These are phyloP conservation scores for Noctua comes DNA, from an alignment of 2,888 invertebrate genomes.

Conservation along the genomic window DNA sequence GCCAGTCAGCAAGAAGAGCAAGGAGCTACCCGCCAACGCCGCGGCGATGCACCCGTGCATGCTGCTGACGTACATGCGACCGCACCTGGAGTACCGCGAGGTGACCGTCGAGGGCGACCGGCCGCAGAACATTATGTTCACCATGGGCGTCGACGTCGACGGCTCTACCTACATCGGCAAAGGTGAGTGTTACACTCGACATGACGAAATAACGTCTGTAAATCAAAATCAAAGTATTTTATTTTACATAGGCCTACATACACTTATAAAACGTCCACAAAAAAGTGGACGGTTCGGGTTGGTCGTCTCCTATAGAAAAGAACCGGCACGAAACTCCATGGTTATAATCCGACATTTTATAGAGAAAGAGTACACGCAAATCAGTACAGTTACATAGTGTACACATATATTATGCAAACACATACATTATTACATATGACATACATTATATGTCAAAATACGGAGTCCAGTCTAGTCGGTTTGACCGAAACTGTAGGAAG, in stretches of 20 bases:
- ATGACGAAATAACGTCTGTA: neutral
- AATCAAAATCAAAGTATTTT: too few relatives aligned
- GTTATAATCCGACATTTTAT: neutral
- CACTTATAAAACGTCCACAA: too few relatives aligned
- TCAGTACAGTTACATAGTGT: neutral
- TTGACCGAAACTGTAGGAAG: too few relatives aligned
- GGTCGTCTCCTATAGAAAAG: too few relatives aligned
- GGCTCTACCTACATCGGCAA: slow-evolving; percentile 92
- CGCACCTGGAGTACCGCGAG: slow-evolving; percentile 88
- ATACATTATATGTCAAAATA: too few relatives aligned
- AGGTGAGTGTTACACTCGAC: slow-evolving; percentile 59
- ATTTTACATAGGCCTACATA: too few relatives aligned
- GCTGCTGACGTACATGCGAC: slow-evolving; percentile 94
- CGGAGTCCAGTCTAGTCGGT: too few relatives aligned
- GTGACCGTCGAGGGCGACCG: slow-evolving; percentile 88
- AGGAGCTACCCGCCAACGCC: slow-evolving; percentile 92
- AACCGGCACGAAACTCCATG: too few relatives aligned
- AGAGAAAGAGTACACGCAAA: neutral
- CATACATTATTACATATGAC: too few relatives aligned
- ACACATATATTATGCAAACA: too few relatives aligned
- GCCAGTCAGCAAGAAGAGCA: slow-evolving; percentile 79
- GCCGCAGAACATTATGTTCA: slow-evolving; percentile 92
- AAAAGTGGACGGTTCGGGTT: too few relatives aligned
- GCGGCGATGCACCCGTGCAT: slow-evolving; percentile 94
- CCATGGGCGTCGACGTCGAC: slow-evolving; percentile 92